These are phyloP conservation scores for Gila orcuttii DNA, from an alignment of 2,113 vertebrate species.

Conservation along the genomic window DNA sequence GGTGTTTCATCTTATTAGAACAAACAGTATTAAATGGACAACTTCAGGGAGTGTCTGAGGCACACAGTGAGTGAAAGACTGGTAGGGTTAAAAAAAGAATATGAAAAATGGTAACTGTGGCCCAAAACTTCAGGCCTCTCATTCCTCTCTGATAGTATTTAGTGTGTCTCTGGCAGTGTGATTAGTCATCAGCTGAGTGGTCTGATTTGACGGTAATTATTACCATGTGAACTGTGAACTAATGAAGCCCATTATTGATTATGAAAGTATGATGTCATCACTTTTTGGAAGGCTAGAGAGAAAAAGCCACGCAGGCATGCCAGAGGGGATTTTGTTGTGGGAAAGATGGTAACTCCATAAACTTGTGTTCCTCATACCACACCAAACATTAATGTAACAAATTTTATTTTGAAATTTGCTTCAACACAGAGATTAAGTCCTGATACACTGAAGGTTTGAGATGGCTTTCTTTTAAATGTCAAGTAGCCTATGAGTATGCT, in stretches of 20 bases:
- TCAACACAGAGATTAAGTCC: background rate
- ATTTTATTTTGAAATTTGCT: background rate
- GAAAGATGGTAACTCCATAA: background rate
- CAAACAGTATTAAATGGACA: slow-evolving; percentile 17
- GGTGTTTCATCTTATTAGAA: slow-evolving; percentile 19
- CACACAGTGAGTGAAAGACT: background rate
- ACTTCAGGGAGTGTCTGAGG: background rate
- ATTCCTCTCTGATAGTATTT: background rate
- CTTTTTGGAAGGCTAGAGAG: slow-evolving; percentile 2
- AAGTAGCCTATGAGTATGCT: background rate
- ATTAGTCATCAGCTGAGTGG: slow-evolving; percentile 9
- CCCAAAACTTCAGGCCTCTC: background rate
- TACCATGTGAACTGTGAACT: slow-evolving; percentile 10
- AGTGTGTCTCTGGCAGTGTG: background rate
- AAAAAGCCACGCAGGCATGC: background rate
- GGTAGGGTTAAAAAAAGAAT: background rate
- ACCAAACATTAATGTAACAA: background rate
- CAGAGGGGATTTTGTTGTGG: background rate
- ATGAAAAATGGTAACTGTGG: slow-evolving; percentile 27
- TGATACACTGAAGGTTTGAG: background rate
- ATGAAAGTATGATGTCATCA: slow-evolving; percentile 47
- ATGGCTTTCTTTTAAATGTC: background rate
- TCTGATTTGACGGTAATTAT: slow-evolving; percentile 6
- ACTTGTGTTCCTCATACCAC: background rate
- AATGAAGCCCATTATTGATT: slow-evolving; percentile 43